Conservation (phyloP, 2,888 invertebrate genomes). For the Eucera pruinosa region DNA sequence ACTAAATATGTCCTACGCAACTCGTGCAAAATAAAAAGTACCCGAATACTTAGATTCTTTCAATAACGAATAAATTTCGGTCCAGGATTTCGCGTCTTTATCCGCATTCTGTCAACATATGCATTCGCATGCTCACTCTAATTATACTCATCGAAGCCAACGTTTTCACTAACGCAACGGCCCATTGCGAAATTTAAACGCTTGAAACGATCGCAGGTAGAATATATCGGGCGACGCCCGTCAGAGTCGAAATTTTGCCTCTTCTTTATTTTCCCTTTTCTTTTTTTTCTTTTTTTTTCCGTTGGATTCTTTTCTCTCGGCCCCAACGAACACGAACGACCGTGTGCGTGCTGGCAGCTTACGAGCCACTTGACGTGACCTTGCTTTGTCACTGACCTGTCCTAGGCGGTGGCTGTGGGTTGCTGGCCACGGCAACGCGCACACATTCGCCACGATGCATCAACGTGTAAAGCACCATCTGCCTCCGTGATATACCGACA, state of each 20-base stretch:
- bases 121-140: no score
- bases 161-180: no score
- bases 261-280: background rate
- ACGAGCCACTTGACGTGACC: constrained; percentile 77
- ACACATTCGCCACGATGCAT: constrained; percentile 21
- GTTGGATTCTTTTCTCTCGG: constrained; percentile 3
- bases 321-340: background rate
- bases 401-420: constrained; percentile 76
- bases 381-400: constrained; percentile 84
- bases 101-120: no score
- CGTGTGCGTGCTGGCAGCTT: constrained; percentile 48
- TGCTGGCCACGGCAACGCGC: constrained; percentile 61
- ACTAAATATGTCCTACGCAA: no score
- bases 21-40: no score
- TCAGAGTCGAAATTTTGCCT: constrained; percentile 2
- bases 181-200: no score
- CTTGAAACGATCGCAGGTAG: no score
- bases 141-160: no score
- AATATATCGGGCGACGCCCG: no score
- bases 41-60: no score
- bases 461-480: constrained; percentile 30
- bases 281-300: background rate
- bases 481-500: constrained; percentile 34
- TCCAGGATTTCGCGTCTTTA: no score
- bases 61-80: no score